Percentiles rank a stretch among this genome's conserved stretches.
These are phyloP conservation scores for Meta bourneti DNA, from an alignment of 2,888 invertebrate genomes.

Conservation along the genomic window DNA sequence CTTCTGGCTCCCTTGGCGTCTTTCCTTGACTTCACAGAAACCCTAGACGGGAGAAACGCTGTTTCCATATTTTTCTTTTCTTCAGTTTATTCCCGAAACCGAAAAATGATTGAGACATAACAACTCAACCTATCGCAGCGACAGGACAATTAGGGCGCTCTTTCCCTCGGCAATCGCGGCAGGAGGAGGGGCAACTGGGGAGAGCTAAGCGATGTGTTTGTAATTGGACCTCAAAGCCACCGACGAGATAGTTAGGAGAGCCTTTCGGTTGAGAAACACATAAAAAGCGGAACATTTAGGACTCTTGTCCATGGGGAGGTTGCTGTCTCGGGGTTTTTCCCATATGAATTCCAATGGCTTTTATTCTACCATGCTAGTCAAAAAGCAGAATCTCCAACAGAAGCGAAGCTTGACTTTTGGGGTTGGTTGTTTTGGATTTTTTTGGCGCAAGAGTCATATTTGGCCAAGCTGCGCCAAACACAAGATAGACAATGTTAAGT, in stretches of 20 bases:
- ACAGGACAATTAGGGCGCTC: constrained; percentile 72
- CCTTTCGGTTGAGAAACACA: constrained; percentile 36
- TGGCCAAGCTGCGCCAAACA: too few species aligned
- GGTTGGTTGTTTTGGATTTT: too few species aligned
- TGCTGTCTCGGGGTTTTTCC: too few species aligned
- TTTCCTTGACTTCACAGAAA: too few species aligned
- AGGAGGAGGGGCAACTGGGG: not conserved
- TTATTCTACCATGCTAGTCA: too few species aligned
- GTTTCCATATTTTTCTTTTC: not conserved
- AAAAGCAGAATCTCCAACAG: too few species aligned
- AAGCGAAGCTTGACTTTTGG: too few species aligned
- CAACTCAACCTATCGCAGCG: constrained; percentile 65
- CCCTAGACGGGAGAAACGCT: not conserved
- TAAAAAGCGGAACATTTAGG: constrained; percentile 25
- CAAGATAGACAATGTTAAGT: too few species aligned
- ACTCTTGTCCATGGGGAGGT: not conserved
- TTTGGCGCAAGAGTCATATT: too few species aligned
- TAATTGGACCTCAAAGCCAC: constrained; percentile 72
- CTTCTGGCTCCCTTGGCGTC: too few species aligned
- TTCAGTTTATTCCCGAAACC: constrained; percentile 29
- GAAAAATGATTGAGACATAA: constrained; percentile 74
- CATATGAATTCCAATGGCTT: too few species aligned
- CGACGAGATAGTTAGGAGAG: constrained; percentile 56
- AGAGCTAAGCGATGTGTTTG: constrained; percentile 58
- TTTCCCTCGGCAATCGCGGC: constrained; percentile 19